A percentile compares a stretch with the other conserved stretches of the same genome.
Evolutionary conservation across 2,888 invertebrate species (phyloP).

Genomic region (Agrochola circellaris): DNA sequence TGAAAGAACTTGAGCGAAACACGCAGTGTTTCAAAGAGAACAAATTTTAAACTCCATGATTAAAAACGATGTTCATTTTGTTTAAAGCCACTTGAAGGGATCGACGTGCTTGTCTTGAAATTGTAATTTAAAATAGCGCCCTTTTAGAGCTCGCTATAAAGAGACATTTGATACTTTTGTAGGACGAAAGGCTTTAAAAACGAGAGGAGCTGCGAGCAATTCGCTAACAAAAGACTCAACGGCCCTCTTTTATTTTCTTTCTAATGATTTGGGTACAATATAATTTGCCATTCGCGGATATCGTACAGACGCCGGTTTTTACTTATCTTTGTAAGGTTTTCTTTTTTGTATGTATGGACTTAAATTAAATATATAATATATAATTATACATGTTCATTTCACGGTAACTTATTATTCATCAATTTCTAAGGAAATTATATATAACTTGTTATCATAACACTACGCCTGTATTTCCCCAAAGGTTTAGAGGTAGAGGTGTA

Average conservation of each 20-base stretch:
- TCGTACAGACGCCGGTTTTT: constrained; percentile 9
- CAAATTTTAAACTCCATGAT: constrained; percentile 81
- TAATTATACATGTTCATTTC: too few species aligned
- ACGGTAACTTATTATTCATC: not conserved
- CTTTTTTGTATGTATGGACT: not conserved
- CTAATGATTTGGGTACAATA: constrained; percentile 61
- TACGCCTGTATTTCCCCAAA: not conserved
- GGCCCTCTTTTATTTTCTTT: constrained; percentile 55
- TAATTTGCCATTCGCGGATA: constrained; percentile 44
- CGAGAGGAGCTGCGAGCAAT: constrained; percentile 60
- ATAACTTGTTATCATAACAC: not conserved
- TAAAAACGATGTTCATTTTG: constrained; percentile 80
- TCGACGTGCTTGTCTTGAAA: constrained; percentile 71
- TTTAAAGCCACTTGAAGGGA: constrained; percentile 73
- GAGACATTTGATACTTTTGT: constrained; percentile 70
- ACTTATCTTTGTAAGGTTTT: constrained; percentile 6
- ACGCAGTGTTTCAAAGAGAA: constrained; percentile 75
- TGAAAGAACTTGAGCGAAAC: constrained; percentile 64
- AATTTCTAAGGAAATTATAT: not conserved
- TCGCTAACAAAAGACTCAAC: constrained; percentile 58
- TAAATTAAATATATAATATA: not conserved
- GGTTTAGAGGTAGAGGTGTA: not conserved
- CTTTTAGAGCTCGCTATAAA: constrained; percentile 64
- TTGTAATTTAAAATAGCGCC: constrained; percentile 74
- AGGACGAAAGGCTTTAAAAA: constrained; percentile 69